These are phyloP conservation scores for Eupithecia subfuscata DNA, from an alignment of 2,888 invertebrate species.

Conservation along the genomic window DNA sequence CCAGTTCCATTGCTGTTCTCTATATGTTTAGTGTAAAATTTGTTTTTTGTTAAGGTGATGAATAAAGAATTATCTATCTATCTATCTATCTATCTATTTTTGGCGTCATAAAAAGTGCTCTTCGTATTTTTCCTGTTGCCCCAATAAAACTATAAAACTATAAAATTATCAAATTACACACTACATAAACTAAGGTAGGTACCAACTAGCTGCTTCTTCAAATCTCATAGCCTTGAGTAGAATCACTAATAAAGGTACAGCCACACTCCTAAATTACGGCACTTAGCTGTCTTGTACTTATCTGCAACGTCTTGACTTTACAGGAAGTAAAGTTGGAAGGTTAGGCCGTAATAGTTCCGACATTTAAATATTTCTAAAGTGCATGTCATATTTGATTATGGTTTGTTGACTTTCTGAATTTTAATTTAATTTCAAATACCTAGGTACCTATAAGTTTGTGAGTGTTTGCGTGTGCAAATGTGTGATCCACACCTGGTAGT, in stretches of 20 bases:
- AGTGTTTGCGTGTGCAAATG: too few relatives aligned
- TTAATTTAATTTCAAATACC: too few relatives aligned
- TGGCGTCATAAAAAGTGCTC: neutral
- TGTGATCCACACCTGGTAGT: too few relatives aligned
- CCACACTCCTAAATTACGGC: neutral
- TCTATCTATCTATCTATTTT: too few relatives aligned
- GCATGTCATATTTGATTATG: neutral
- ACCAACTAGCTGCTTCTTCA: slow-evolving; percentile 13
- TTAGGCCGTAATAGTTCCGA: neutral
- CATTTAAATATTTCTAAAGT: neutral
- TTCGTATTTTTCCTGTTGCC: slow-evolving; percentile 16
- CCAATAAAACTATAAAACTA: slow-evolving; percentile 22
- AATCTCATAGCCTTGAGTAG: slow-evolving; percentile 35
- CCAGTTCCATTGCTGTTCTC: too few relatives aligned
- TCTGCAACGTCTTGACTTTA: neutral
- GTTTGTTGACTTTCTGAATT: neutral
- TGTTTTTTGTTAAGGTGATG: too few relatives aligned
- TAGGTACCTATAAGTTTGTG: too few relatives aligned
- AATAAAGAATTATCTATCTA: too few relatives aligned
- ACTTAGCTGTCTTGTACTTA: slow-evolving; percentile 2
- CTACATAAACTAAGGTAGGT: slow-evolving; percentile 2
- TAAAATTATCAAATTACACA: slow-evolving; percentile 25
- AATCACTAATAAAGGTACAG: neutral
- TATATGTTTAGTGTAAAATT: too few relatives aligned
- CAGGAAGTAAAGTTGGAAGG: neutral